Evolutionary conservation across 1,140 invertebrate genomes (phyloP), one percentile per base, ranked within the genome.

Genomic region (Lordiphosa collinella): DNA sequence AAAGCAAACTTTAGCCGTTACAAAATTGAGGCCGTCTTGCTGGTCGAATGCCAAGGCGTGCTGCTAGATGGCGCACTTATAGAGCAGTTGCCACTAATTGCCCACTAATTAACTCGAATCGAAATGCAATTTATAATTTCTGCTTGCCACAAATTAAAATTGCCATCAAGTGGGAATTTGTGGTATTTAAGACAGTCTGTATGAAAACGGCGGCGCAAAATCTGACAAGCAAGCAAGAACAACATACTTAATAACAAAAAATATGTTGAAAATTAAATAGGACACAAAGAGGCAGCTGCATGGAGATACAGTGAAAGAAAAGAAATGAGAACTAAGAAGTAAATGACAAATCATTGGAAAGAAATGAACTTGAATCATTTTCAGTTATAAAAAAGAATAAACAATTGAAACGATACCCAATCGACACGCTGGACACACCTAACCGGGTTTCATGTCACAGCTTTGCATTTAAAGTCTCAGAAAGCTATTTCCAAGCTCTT

Each of bases 121-220:
- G 64, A 67, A 80, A 74, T 82, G 78, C 52, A 59, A 72, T 84
- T 76, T 76, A 76, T 84, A 82, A 82, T 82, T 82, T 70, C 57
- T 76, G 72, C 68, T 80, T 58, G 72, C 78, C 65, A 76, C 78
- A 80, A 80, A 80, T 80, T 84, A 84, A 82, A 82, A 82, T 82
- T 76, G 79, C 78, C 78, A 78, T 60, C 37, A 53, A 49, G 57
- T 40, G 52, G 55, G 62, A 72, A 82, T 82, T 65, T 41, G 55
- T 52, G 78, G 76, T 71, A 84, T 82, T 72, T 66, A 54, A 48
- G 43, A 59, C 10, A 18, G 14, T 32, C 11, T 10, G 18, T 18
- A 40, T 51, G 6, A 29, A 50, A 50, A 68, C 69, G 58, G 36
- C 61, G 43, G 36, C 61, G 43, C 56, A 58, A 76, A 82, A 82